A percentile compares a stretch with the other conserved stretches of the same genome.
Evolutionary conservation across 2,797 vertebrate genomes (phyloP).

Genomic region (Manis pentadactyla): DNA sequence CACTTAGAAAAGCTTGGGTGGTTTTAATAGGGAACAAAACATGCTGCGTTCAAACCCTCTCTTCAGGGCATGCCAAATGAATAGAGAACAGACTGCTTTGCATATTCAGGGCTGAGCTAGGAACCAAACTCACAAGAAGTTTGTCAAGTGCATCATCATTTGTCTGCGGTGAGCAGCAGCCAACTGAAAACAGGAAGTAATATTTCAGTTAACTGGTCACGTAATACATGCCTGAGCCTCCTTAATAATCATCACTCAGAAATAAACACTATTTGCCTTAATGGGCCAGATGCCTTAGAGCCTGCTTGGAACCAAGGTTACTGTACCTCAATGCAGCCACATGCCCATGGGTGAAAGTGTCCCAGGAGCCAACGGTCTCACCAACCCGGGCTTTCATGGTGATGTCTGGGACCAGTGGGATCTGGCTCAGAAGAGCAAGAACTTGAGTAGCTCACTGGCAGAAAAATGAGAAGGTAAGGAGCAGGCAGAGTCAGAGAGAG

Average conservation of each 20-base stretch:
- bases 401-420: too few species aligned
- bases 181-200: slow-evolving; percentile 32
- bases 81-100: background rate
- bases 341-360: background rate
- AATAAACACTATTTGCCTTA: slow-evolving; percentile 45
- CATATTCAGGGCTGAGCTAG: slow-evolving; percentile 46
- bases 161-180: background rate
- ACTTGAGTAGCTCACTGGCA: background rate
- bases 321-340: background rate
- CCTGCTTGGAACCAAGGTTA: slow-evolving; percentile 16
- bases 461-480: background rate
- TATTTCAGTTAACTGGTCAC: slow-evolving; percentile 62
- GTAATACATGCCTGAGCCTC: background rate
- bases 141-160: slow-evolving; percentile 45
- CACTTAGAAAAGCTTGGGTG: background rate
- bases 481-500: background rate
- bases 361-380: background rate
- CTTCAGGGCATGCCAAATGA: background rate
- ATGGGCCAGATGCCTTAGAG: slow-evolving; percentile 26
- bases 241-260: slow-evolving; percentile 26
- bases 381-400: too few species aligned
- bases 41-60: background rate
- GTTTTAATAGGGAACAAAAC: slow-evolving; percentile 49
- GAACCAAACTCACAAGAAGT: slow-evolving; percentile 46
- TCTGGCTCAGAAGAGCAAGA: background rate